Evolutionary conservation across 2,888 invertebrate genomes (phyloP).

Genomic region (Lobophora halterata): DNA sequence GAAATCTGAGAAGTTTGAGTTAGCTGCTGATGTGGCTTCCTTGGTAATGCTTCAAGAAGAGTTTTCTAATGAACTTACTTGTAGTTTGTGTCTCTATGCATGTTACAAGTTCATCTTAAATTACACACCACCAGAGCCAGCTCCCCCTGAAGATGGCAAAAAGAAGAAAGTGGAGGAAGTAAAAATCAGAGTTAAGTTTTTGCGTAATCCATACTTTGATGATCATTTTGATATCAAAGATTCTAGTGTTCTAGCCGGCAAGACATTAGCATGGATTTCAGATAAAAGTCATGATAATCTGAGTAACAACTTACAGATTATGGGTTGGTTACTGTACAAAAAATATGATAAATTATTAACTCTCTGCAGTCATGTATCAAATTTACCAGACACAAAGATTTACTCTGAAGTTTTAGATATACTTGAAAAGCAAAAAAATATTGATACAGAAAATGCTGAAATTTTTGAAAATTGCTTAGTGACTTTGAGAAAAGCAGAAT

Average conservation of each 20-base stretch:
- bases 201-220: conserved; percentile 92
- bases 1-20: conserved; percentile 82
- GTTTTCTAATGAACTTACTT: conserved; percentile 85
- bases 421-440: conserved; percentile 43
- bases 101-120: conserved; percentile 85
- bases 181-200: conserved; percentile 87
- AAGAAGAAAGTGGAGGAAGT: conserved; percentile 80
- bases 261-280: conserved; percentile 87
- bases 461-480: conserved; percentile 45
- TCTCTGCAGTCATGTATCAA: conserved; percentile 44
- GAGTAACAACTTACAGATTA: conserved; percentile 79
- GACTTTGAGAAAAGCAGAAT: conserved; percentile 39
- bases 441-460: conserved; percentile 40
- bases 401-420: conserved; percentile 54
- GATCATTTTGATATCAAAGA: conserved; percentile 93
- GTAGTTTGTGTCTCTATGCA: conserved; percentile 85
- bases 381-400: conserved; percentile 47
- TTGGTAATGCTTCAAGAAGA: conserved; percentile 95
- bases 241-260: conserved; percentile 87
- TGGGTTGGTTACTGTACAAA: conserved; percentile 84
- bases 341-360: conserved; percentile 80
- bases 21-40: conserved; percentile 89
- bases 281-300: conserved; percentile 69
- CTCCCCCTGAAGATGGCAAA: conserved; percentile 41
- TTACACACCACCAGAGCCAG: conserved; percentile 39